These are phyloP conservation scores for Augochlorella aurata DNA, from an alignment of 2,888 invertebrate species.

Conservation along the genomic window DNA sequence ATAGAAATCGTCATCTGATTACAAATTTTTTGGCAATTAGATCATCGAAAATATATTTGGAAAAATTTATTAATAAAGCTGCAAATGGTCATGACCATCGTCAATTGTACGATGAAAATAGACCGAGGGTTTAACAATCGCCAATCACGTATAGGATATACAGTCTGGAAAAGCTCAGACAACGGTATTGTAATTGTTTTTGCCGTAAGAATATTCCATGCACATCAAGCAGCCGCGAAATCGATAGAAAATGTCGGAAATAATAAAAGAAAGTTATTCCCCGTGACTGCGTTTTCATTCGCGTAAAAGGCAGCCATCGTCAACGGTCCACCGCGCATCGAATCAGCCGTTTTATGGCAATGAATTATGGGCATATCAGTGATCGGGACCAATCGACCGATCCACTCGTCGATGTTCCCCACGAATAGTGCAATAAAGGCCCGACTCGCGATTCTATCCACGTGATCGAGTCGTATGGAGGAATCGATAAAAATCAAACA, in stretches of 20 bases:
- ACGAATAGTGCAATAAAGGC: slow-evolving; percentile 10
- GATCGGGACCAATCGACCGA: slow-evolving; percentile 33
- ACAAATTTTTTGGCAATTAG: too few species aligned
- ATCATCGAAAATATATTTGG: too few species aligned
- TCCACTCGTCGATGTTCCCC: slow-evolving; percentile 30
- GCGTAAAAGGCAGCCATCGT: slow-evolving; percentile 21
- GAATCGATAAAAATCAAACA: background rate
- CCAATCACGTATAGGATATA: background rate
- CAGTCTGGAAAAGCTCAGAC: background rate
- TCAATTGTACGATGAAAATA: too few species aligned
- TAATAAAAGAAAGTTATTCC: slow-evolving; percentile 41
- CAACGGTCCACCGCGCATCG: slow-evolving; percentile 14
- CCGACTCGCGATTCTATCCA: slow-evolving; percentile 25
- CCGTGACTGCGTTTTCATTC: slow-evolving; percentile 15
- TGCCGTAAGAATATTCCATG: background rate
- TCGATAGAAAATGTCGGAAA: slow-evolving; percentile 15
- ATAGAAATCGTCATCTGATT: too few species aligned
- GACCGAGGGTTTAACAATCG: too few species aligned
- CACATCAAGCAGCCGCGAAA: background rate
- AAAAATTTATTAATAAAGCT: too few species aligned
- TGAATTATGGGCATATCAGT: slow-evolving; percentile 39
- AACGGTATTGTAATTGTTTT: background rate
- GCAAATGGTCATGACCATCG: too few species aligned
- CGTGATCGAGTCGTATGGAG: background rate
- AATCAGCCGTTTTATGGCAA: slow-evolving; percentile 42